phyloP scores from a whole-genome alignment of 2,888 invertebrate genomes.

The Geophilus truncorum region DNA sequence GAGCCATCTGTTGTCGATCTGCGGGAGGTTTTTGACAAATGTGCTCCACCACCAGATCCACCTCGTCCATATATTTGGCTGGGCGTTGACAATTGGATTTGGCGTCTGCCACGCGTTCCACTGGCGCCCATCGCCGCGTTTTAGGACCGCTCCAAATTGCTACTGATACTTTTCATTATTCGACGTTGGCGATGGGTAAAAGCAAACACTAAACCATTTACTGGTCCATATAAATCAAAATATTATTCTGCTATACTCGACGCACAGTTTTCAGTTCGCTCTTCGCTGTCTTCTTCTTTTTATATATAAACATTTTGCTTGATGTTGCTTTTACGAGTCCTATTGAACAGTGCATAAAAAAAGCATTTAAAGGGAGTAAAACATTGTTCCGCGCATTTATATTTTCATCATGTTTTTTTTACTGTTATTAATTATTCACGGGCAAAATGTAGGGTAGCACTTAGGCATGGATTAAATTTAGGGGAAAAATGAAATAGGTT shows the following conservation, averaged over 20 bases:
- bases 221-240: neutral
- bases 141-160: neutral
- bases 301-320: neutral
- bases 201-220: conserved; percentile 10
- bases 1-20: neutral
- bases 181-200: neutral
- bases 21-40: neutral
- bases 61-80: neutral
- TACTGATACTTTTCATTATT: conserved; percentile 4
- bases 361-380: neutral
- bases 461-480: no score
- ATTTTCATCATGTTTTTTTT: no score
- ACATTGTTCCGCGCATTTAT: no score
- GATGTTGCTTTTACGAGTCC: neutral
- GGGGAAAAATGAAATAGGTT: no score
- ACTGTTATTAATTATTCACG: no score
- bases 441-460: no score
- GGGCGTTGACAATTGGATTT: conserved; percentile 5
- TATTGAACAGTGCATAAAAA: neutral
- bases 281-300: neutral
- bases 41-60: neutral
- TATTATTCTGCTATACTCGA: neutral
- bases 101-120: neutral
- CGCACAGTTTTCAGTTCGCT: no score
- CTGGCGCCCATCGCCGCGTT: neutral